A percentile compares a stretch with the other conserved stretches of the same genome.
Evolutionary conservation across 2,888 invertebrate species (phyloP).

Genomic region (Bombyx huttoni): DNA sequence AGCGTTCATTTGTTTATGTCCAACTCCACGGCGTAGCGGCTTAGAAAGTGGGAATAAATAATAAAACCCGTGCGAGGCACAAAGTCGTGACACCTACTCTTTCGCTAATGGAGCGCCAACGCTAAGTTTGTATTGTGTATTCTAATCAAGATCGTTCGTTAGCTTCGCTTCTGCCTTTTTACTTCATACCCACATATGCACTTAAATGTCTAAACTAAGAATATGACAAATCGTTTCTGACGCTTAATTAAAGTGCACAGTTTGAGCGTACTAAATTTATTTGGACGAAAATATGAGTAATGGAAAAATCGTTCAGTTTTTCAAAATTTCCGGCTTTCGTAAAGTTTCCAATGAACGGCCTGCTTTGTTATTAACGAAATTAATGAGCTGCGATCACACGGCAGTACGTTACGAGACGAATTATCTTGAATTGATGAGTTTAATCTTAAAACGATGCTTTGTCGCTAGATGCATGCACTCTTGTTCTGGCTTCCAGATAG

Average conservation of each 20-base stretch:
- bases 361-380: too few relatives aligned
- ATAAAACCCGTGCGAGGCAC: constrained; percentile 47
- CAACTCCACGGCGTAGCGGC: constrained; percentile 29
- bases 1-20: constrained; percentile 51
- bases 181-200: constrained; percentile 11
- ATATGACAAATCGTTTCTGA: background rate
- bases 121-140: constrained; percentile 48
- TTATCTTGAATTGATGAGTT: constrained; percentile 55
- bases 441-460: constrained; percentile 56
- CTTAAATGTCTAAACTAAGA: background rate
- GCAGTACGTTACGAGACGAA: constrained; percentile 37
- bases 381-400: constrained; percentile 32
- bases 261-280: too few relatives aligned
- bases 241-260: too few relatives aligned
- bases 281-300: too few relatives aligned
- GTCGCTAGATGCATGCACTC: constrained; percentile 35
- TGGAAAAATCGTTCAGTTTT: too few relatives aligned
- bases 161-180: constrained; percentile 41
- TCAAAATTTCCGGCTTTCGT: too few relatives aligned
- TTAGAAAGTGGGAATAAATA: constrained; percentile 57
- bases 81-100: constrained; percentile 65
- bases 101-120: constrained; percentile 59
- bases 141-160: constrained; percentile 63
- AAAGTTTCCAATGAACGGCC: too few relatives aligned
- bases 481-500: constrained; percentile 31